A percentile compares a stretch with the other conserved stretches of the same genome.
phyloP scores from a whole-genome alignment of 2,888 invertebrate genomes.

The Dryobotodes eremita region DNA sequence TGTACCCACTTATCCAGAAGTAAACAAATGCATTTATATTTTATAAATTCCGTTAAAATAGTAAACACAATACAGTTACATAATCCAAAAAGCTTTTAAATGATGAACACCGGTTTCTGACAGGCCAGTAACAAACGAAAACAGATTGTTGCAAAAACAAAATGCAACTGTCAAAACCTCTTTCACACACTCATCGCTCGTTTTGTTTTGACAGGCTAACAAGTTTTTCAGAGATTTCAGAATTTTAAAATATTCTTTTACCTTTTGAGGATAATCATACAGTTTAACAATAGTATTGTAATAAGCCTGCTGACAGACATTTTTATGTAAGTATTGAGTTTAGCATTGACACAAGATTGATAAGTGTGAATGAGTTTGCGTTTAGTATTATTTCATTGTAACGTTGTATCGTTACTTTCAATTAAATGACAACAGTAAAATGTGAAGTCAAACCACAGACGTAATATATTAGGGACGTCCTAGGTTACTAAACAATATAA shows the following conservation, averaged over 20 bases:
- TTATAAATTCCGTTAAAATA: background rate
- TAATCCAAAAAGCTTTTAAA: constrained; percentile 12
- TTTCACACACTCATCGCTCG: constrained; percentile 9
- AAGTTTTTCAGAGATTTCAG: background rate
- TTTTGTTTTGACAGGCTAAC: constrained; percentile 30
- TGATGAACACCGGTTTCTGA: constrained; percentile 7
- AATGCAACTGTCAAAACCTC: constrained; percentile 23
- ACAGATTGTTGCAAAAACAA: constrained; percentile 35
- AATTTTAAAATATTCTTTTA: background rate
- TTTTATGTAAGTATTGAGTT: too few species aligned
- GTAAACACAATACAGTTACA: background rate
- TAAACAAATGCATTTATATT: background rate
- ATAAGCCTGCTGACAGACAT: background rate
- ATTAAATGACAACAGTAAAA: too few species aligned
- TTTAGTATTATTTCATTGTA: background rate
- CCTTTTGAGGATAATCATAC: background rate
- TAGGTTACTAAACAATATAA: too few species aligned
- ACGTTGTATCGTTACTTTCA: too few species aligned
- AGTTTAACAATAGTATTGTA: background rate
- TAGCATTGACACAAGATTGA: background rate
- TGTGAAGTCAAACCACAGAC: too few species aligned
- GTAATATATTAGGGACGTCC: too few species aligned
- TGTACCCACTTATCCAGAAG: too few species aligned
- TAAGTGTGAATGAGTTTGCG: background rate
- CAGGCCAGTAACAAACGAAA: constrained; percentile 27